A percentile compares a stretch with the other conserved stretches of the same genome.
phyloP scores from a whole-genome alignment of 2,888 invertebrate species.

The Myopa testacea region DNA sequence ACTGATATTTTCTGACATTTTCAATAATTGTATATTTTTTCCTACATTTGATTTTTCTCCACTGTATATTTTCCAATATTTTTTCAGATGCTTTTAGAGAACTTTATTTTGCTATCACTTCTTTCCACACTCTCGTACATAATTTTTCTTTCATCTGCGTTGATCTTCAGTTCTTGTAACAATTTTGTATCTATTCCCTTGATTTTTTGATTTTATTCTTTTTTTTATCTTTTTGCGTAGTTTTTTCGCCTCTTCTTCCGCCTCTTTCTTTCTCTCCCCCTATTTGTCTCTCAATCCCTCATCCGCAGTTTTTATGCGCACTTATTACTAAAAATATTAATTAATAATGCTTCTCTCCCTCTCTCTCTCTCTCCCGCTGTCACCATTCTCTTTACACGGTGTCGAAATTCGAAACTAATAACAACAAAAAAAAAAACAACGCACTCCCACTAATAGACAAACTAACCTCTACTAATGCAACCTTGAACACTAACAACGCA shows the following conservation, averaged over 20 bases:
- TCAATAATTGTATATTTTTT: neutral
- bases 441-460: constrained; percentile 34
- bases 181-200: constrained; percentile 33
- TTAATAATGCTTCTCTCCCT: neutral
- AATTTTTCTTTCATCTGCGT: neutral
- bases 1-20: neutral
- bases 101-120: too few species aligned
- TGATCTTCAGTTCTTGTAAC: constrained; percentile 29
- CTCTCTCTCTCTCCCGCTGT: too few species aligned
- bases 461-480: constrained; percentile 54
- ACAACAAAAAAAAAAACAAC: constrained; percentile 32
- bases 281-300: constrained; percentile 38
- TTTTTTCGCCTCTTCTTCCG: constrained; percentile 31
- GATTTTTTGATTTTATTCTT: constrained; percentile 31
- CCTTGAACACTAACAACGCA: constrained; percentile 40
- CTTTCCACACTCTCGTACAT: too few species aligned
- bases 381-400: neutral
- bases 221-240: constrained; percentile 41
- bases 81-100: too few species aligned
- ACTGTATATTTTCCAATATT: too few species aligned
- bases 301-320: neutral
- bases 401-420: constrained; percentile 23
- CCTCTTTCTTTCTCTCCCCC: constrained; percentile 27
- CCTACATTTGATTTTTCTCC: neutral
- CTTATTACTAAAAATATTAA: neutral